Percentiles rank a stretch among this genome's conserved stretches.
phyloP scores from a whole-genome alignment of 2,113 vertebrate species.

The Nothobranchius furzeri region DNA sequence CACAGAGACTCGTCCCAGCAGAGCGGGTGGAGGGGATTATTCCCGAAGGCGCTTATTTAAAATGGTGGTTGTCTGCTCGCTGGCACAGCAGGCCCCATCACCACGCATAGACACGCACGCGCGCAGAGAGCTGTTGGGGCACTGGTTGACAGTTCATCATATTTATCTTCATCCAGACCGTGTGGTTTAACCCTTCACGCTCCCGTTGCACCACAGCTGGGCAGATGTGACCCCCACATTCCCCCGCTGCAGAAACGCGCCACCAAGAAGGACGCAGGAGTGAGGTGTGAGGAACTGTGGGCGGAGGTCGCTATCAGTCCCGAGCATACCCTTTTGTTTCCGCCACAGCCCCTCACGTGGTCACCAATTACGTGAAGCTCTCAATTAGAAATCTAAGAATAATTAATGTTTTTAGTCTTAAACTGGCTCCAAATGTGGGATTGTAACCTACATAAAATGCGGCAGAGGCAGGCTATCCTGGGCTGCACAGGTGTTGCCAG shows the following conservation, averaged over 20 bases:
- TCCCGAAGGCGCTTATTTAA: slow-evolving; percentile 71
- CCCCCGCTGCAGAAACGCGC: slow-evolving; percentile 7
- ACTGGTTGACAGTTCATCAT: slow-evolving; percentile 47
- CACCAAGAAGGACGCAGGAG: slow-evolving; percentile 10
- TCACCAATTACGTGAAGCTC: slow-evolving; percentile 57
- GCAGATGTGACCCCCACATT: slow-evolving; percentile 27
- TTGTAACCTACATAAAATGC: slow-evolving; percentile 48
- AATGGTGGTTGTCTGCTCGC: slow-evolving; percentile 74
- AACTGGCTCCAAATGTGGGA: neutral
- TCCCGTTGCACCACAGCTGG: slow-evolving; percentile 16
- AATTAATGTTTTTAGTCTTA: neutral
- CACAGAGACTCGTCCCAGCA: slow-evolving; percentile 63
- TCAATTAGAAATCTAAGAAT: neutral
- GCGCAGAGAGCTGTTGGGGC: slow-evolving; percentile 20
- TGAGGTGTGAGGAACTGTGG: slow-evolving; percentile 51
- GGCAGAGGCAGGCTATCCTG: slow-evolving; percentile 56
- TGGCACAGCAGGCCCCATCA: slow-evolving; percentile 59
- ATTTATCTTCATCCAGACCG: slow-evolving; percentile 34
- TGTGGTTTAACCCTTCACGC: slow-evolving; percentile 25
- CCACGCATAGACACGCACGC: slow-evolving; percentile 19
- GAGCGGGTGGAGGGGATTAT: slow-evolving; percentile 41
- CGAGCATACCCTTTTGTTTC: slow-evolving; percentile 72
- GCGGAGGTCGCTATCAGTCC: slow-evolving; percentile 56
- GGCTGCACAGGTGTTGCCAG: slow-evolving; percentile 80
- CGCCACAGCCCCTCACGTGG: slow-evolving; percentile 54